Conservation (phyloP, 2,797 vertebrate species). For the Schizothorax lantsangensis region DNA sequence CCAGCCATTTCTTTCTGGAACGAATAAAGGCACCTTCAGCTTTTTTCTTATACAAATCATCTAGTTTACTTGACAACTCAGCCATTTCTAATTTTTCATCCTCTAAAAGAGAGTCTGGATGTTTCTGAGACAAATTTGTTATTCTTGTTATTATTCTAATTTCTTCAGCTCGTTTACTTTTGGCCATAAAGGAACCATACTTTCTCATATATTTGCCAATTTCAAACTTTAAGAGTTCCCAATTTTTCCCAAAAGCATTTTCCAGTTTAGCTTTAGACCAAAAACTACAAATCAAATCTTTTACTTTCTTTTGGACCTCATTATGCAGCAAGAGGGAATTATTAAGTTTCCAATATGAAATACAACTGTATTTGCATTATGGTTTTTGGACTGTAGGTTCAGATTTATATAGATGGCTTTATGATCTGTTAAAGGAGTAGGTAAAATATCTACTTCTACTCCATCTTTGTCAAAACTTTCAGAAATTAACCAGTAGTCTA, state of each 20-base stretch:
- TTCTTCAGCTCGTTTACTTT: neutral
- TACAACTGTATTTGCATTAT: too few species aligned
- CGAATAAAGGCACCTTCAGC: neutral
- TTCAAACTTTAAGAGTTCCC: too few species aligned
- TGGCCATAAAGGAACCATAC: neutral
- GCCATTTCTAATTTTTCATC: neutral
- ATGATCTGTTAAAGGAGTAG: too few species aligned
- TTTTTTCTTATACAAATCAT: neutral
- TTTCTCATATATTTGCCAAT: conserved; percentile 1
- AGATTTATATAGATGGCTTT: too few species aligned
- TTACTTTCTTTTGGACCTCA: too few species aligned
- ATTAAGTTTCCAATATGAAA: too few species aligned
- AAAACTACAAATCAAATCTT: too few species aligned
- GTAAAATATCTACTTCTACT: too few species aligned
- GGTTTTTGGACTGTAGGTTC: too few species aligned
- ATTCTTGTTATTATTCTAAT: neutral
- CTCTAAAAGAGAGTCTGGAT: neutral
- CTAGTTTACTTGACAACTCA: neutral
- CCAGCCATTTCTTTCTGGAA: neutral
- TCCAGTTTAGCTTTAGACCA: neutral
- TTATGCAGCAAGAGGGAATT: too few species aligned
- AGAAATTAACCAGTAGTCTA: conserved; percentile 13
- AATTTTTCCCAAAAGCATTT: neutral
- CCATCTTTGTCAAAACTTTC: neutral
- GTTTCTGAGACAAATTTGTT: neutral